Conservation (phyloP, 23 tunicate genomes). For the Trididemnum miniatum region DNA sequence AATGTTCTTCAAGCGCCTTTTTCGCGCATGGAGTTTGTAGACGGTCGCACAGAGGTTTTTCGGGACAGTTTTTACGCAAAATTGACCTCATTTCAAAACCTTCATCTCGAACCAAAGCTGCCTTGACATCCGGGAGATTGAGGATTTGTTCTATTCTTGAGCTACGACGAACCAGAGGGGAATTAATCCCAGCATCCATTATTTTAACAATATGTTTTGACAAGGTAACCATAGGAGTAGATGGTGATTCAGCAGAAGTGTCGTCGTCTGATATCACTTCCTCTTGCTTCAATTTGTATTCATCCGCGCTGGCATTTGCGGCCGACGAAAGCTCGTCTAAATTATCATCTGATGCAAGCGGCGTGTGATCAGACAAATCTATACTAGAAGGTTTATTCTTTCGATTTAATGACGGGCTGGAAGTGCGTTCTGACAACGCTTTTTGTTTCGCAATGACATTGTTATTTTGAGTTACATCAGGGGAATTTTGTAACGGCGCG, state of each 20-base stretch:
- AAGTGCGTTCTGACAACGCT: too few relatives aligned
- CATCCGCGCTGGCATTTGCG: neutral
- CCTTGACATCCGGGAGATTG: slow-evolving; percentile 77
- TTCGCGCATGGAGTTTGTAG: slow-evolving; percentile 50
- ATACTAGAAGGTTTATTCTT: slow-evolving; percentile 57
- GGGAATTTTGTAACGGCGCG: too few relatives aligned
- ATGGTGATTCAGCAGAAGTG: neutral
- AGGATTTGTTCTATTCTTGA: slow-evolving; percentile 67
- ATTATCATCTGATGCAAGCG: neutral
- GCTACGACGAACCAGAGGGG: slow-evolving; percentile 57
- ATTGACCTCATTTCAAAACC: slow-evolving; percentile 38
- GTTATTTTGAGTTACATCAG: too few relatives aligned
- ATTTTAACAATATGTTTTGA: slow-evolving; percentile 18
- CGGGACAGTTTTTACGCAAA: neutral
- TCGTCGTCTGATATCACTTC: neutral
- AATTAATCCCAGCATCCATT: slow-evolving; percentile 48
- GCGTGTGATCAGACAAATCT: neutral
- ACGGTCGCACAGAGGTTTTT: slow-evolving; percentile 3
- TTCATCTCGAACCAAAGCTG: slow-evolving; percentile 65
- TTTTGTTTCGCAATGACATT: too few relatives aligned
- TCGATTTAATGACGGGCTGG: slow-evolving; percentile 23
- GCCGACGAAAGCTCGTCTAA: neutral
- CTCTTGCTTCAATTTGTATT: neutral
- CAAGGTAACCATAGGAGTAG: slow-evolving; percentile 32
- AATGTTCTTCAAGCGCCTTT: slow-evolving; percentile 17